phyloP scores from a whole-genome alignment of 2,113 vertebrate species.

The Ifrita kowaldi region DNA sequence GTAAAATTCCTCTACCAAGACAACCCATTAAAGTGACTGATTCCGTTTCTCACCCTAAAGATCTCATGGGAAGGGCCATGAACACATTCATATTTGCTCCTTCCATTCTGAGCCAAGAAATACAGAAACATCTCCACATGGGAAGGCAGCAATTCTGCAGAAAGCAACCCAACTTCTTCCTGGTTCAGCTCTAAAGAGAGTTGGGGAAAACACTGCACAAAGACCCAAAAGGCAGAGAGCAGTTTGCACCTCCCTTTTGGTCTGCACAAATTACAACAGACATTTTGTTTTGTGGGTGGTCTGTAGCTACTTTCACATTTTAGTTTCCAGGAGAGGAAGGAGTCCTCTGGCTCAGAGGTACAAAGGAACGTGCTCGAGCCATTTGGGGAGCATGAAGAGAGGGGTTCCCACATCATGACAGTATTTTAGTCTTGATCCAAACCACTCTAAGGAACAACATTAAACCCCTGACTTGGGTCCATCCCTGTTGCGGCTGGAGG shows the following conservation, averaged over 20 bases:
- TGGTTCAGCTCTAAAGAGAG: neutral
- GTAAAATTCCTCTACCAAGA: neutral
- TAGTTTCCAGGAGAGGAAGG: neutral
- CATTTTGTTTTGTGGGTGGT: neutral
- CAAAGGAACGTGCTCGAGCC: neutral
- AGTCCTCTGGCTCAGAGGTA: neutral
- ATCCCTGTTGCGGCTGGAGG: neutral
- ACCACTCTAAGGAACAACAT: neutral
- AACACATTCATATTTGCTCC: neutral
- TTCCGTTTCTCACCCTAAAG: neutral
- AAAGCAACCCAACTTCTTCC: neutral
- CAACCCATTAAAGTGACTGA: neutral
- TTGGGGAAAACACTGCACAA: neutral
- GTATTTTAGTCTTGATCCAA: neutral
- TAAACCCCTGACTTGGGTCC: neutral
- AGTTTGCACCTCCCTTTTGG: neutral
- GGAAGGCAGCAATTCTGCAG: neutral
- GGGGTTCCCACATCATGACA: neutral
- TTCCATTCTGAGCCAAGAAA: neutral
- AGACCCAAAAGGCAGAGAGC: neutral
- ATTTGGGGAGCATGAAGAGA: neutral
- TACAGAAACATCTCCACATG: neutral
- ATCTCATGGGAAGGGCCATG: neutral
- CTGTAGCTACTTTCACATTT: neutral
- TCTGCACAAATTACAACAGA: neutral